These are phyloP conservation scores for Cryptocheilus praepositus DNA, from an alignment of 2,888 invertebrate species.

Conservation along the genomic window DNA sequence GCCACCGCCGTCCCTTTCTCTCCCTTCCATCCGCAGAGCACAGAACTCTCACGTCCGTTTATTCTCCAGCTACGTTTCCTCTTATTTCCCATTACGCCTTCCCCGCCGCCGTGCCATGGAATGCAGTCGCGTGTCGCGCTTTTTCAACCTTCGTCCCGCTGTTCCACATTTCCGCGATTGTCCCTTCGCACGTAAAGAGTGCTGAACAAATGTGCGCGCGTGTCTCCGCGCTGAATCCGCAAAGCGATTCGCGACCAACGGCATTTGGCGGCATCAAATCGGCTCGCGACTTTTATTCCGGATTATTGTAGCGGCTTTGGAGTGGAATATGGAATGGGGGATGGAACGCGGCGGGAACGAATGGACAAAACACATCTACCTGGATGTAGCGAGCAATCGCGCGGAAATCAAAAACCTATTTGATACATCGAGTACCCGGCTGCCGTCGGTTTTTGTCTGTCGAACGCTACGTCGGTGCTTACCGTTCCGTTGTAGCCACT, in stretches of 20 bases:
- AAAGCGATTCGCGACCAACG: background rate
- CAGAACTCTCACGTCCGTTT: slow-evolving; percentile 15
- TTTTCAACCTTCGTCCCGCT: background rate
- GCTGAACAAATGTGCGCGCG: too few relatives aligned
- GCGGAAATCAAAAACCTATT: slow-evolving; percentile 56
- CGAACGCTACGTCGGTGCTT: slow-evolving; percentile 22
- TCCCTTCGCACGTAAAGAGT: too few relatives aligned
- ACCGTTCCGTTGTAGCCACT: background rate
- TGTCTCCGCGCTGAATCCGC: too few relatives aligned
- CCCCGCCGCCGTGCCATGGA: slow-evolving; percentile 6
- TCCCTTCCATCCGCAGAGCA: slow-evolving; percentile 15
- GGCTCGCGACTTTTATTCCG: slow-evolving; percentile 47
- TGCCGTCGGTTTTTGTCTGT: slow-evolving; percentile 28
- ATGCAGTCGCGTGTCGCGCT: background rate
- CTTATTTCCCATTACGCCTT: slow-evolving; percentile 29
- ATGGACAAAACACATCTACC: slow-evolving; percentile 12
- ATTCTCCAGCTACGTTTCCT: slow-evolving; percentile 17
- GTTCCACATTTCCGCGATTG: background rate
- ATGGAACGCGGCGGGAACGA: background rate
- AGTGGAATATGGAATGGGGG: too few relatives aligned
- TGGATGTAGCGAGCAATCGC: slow-evolving; percentile 40
- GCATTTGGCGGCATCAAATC: slow-evolving; percentile 36
- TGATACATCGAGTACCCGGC: slow-evolving; percentile 40
- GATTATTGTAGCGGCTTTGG: slow-evolving; percentile 27
- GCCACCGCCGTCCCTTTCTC: slow-evolving; percentile 1